Percentiles rank a stretch among this genome's conserved stretches.
Conservation (phyloP, 2,113 vertebrate genomes). For the Elaphurus davidianus region DNA sequence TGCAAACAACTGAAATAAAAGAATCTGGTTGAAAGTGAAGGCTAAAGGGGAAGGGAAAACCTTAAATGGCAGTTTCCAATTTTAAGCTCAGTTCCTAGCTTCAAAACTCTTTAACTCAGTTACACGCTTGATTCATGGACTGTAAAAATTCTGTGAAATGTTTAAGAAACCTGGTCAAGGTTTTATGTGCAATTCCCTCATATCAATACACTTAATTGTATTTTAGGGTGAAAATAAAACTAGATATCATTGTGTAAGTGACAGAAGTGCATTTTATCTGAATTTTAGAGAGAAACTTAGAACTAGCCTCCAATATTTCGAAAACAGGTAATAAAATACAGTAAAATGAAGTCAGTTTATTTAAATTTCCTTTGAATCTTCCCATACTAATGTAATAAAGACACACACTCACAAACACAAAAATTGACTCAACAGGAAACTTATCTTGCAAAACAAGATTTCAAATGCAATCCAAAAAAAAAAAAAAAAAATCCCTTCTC, state of each 20-base stretch:
- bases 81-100: neutral
- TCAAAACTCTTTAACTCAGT: constrained; percentile 18
- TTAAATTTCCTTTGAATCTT: constrained; percentile 32
- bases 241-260: neutral
- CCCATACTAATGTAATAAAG: neutral
- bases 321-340: neutral
- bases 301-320: neutral
- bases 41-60: neutral
- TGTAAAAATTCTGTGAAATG: neutral
- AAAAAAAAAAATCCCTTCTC: constrained; percentile 17
- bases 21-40: neutral
- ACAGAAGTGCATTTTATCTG: neutral
- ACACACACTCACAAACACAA: neutral
- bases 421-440: constrained; percentile 3
- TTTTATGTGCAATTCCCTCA: neutral
- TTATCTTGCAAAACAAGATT: constrained; percentile 33
- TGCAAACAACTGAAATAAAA: constrained; percentile 22
- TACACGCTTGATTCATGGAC: neutral
- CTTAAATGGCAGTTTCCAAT: neutral
- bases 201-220: neutral
- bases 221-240: constrained; percentile 22
- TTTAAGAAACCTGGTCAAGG: constrained; percentile 18
- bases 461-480: constrained; percentile 24
- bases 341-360: constrained; percentile 42
- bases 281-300: constrained; percentile 32